Base-by-base conservation (phyloP, 2,888 invertebrate genomes). In the Incurvaria masculella region DNA sequence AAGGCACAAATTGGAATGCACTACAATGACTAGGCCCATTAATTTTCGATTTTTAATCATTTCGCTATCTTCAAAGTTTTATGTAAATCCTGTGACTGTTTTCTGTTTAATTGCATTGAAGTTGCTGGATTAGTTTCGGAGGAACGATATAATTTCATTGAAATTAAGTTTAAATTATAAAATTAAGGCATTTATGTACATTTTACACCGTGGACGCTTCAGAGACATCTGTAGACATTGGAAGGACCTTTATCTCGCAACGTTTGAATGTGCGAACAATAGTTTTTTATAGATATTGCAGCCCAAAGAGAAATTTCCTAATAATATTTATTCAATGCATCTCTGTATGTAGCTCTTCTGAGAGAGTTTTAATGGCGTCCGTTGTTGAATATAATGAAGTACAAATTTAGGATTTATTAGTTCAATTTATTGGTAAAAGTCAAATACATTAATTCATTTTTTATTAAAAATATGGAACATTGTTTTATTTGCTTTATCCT, bases 401-500 rank as follows among this genome's bases (percentile, higher is more conserved):
- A 73, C 74, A 74, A 74, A 74, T 67, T 61, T 72, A 71, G 67
- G 61, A 63, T 67, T 46, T 65, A 61, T 62, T 65, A 60, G 57
- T 54, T 53, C 46, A 33, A 33, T 33, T 33, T 33, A 33, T 33
- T 33, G 33, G 33, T 33, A 33, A 33, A 33, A 33, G 33, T 33
- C 33, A 33, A 33, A 33, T 33, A 33, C 33, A 33, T 33, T 33
- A 33, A 33, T 33, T 33, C 8, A 33, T 33, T 33, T 33, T 33
- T 33, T 33, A 33, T 33, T 11, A 33, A 33, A 33, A 33, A 14
- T 3, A n/a, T 33, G 33, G 33, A 11, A 33, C 11, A n/a, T 33
- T 33, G 33, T 33, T 33, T 33, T 33, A 33, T 33, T 33, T 33
- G 33, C 33, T n/a, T 33, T 14, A n/a, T n/a, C n/a, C n/a, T n/a